Evolutionary conservation across 2,888 invertebrate species (phyloP), one percentile per base, ranked within the genome.

Genomic region (Caenorhabditis sinica): DNA sequence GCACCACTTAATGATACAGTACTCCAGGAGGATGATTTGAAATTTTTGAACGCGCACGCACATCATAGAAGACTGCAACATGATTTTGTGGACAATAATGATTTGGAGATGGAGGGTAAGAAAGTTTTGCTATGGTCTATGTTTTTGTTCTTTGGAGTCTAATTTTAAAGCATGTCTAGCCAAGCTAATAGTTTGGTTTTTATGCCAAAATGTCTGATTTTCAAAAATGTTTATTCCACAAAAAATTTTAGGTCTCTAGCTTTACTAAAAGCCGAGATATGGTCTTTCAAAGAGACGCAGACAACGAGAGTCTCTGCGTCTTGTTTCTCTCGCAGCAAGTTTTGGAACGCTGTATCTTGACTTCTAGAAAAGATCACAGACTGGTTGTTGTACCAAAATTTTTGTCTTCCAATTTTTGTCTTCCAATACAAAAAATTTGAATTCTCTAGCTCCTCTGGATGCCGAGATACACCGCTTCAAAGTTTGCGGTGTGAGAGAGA

Each of bases 11-110:
- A 79, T n/a, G 82, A 82, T 49, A 79, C 76, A 25, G 69, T 73
- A 23, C 71, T 82, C 40, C 30, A 56, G 8, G 74, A 73, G 13
- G 86, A 83, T 43, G 88, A 88, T 68, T 30, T 88, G 20, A 75
- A 76, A 20, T 86, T 88, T 28, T 58, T 88, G 51, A 88, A 88
- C 58, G 60, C 86, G 9, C 88, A 88, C 61, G 76, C 82, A 36
- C 86, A 86, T 45, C 65, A 82, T n/a, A 86, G 69, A 56, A 69
- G 85, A 40, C 43, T 86, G 2, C 88, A 88, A 28, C 86, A 85
- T 15, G 88, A 88, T 68, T 88, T 86, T 66, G 84, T 88, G 51
- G 73, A 74, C n/a, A 76, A 87, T 23, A 84, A 86, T 79, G 85
- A 84, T 65, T 56, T 83, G 20, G 88, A 88, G 61, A 77, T 72